Evolutionary conservation across 2,888 invertebrate species (phyloP), one percentile per base, ranked within the genome.

Genomic region (Hydropsyche betteni): DNA sequence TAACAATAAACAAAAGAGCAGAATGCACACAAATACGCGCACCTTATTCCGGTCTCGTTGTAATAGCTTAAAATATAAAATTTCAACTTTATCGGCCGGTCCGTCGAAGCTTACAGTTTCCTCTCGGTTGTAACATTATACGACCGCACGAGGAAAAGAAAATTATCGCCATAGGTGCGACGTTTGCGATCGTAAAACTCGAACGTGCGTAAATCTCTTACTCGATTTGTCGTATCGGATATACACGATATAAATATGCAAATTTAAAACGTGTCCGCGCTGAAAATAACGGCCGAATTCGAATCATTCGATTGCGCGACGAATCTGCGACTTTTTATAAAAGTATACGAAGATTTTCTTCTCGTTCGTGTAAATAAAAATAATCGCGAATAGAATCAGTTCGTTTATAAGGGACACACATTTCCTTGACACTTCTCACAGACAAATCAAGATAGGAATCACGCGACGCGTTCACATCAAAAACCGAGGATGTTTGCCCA

Each of bases 31-130:
- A 24, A 24, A 24, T 24, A 24, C 24, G 24, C 12, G 44, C n/a
- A 12, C 34, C 64, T 14, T n/a, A 16, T 14, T 16, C n/a, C 74
- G 64, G 6, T 50, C 24, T 2, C 8, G 69, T 44, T 38, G 44
- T 24, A 64, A 12, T 34, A 12, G 34, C 12, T 16, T 70, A 34
- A 8, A 53, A 14, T 72, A 61, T 72, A 75, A 71, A 72, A 44
- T 70, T 64, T 58, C 69, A 69, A 69, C 69, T 76, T 76, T 76
- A 76, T 76, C 51, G 38, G 44, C 53, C 69, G 24, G 70, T 51
- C 10, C 24, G 24, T 24, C 24, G 24, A 24, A 24, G 24, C 24
- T 24, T 24, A 24, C 24, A 24, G 24, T 24, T 24, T 24, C 24
- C 24, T 24, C 24, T 24, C 24, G 24, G 24, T 24, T 24, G 24